These are phyloP conservation scores for Latrodectus geometricus DNA, from an alignment of 1,140 invertebrate species.

Conservation along the genomic window DNA sequence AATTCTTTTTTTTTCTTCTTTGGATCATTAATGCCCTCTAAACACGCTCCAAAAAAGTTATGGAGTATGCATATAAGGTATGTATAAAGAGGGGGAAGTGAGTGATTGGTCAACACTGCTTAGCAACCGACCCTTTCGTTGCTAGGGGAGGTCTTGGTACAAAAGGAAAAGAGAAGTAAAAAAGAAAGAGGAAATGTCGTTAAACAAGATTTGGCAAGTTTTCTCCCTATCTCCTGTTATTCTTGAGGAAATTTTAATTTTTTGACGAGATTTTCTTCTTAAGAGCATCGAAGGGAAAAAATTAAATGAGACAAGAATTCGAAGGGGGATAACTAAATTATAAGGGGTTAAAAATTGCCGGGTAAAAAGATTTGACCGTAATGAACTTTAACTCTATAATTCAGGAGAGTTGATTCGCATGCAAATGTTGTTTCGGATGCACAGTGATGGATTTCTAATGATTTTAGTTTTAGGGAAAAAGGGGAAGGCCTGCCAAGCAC, in stretches of 20 bases:
- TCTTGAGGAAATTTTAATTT: not conserved
- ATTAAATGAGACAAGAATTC: not conserved
- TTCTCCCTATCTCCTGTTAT: not conserved
- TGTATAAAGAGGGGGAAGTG: slow-evolving; percentile 3
- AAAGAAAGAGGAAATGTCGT: not conserved
- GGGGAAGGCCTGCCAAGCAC: too few species aligned
- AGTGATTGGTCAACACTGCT: not conserved
- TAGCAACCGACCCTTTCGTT: not conserved
- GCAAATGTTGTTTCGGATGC: too few species aligned
- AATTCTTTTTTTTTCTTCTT: not conserved
- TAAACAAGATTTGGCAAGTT: not conserved
- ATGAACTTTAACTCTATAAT: not conserved
- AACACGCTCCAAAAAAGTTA: not conserved
- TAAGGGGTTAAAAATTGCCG: not conserved
- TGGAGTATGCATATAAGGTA: not conserved
- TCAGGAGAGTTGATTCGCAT: too few species aligned
- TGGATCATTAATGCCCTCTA: slow-evolving; percentile 17
- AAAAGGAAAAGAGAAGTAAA: not conserved
- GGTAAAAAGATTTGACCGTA: not conserved
- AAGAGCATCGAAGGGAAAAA: not conserved
- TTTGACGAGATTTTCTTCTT: not conserved
- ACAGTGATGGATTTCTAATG: too few species aligned
- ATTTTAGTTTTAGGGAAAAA: too few species aligned
- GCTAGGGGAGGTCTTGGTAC: too few species aligned
- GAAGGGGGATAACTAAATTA: not conserved